Percentiles rank a stretch among this genome's conserved stretches.
These are phyloP conservation scores for Neosilurus mollespiculum DNA, from an alignment of 2,797 vertebrate genomes.

Conservation along the genomic window DNA sequence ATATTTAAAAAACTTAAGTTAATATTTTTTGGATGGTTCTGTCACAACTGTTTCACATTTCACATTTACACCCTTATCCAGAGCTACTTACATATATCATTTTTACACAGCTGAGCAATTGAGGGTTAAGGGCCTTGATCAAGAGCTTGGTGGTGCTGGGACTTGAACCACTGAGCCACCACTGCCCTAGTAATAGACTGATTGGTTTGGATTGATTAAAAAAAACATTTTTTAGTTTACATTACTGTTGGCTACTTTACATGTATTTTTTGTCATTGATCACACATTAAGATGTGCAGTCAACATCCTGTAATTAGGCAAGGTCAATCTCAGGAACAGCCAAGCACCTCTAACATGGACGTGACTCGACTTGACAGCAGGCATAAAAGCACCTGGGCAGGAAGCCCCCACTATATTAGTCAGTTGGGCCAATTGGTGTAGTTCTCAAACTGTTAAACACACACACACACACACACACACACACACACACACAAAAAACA, in stretches of 20 bases:
- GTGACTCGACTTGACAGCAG: slow-evolving; percentile 65
- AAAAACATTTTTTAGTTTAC: too few relatives aligned
- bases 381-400: slow-evolving; percentile 51
- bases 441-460: slow-evolving; percentile 27
- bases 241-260: background rate
- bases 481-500: slow-evolving; percentile 25
- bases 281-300: background rate
- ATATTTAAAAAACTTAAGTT: too few relatives aligned
- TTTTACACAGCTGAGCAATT: too few relatives aligned
- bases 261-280: background rate
- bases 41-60: too few relatives aligned
- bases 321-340: slow-evolving; percentile 15
- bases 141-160: too few relatives aligned
- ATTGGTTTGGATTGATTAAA: too few relatives aligned
- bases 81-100: too few relatives aligned
- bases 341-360: slow-evolving; percentile 47
- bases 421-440: slow-evolving; percentile 15
- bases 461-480: slow-evolving; percentile 3
- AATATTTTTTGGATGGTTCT: too few relatives aligned
- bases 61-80: too few relatives aligned
- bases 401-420: slow-evolving; percentile 45
- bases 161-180: too few relatives aligned
- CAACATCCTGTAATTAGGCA: background rate
- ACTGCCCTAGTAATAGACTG: too few relatives aligned
- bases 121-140: too few relatives aligned